Evolutionary conservation across 2,113 vertebrate genomes (phyloP), one percentile per base, ranked within the genome.

Genomic region (Amphiprion ocellaris): DNA sequence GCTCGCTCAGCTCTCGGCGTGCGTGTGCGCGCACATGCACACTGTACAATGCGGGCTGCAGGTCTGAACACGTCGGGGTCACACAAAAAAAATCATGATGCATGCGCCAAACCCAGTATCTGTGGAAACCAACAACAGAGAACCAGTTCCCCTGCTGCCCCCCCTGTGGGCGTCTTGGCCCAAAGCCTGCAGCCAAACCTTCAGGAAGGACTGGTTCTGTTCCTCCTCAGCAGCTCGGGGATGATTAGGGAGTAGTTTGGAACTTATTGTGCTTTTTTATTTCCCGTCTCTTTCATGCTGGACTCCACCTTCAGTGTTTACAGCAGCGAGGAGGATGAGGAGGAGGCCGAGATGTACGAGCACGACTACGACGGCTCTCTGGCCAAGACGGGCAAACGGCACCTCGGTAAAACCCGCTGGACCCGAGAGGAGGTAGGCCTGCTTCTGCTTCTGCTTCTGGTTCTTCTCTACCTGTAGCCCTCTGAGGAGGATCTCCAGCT

Each of bases 121-220:
- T 99, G 96, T 99, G 97, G 98, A 97, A 97, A 99, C 98, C 95
- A 95, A 95, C 96, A 99, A 98, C 97, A 99, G 94, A 92, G 96
- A 97, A 97, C 96, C 96, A 96, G 97, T 99, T 95, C 94, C 33
- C 60, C 60, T 30, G 50, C 47, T 47, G 55, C 69, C 65, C 28
- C 74, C 54, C 83, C 87, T 90, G 81, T 92, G 89, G 88, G 88
- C 90, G 91, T 88, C 87, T 92, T 92, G 90, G 90, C 89, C 79
- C 75, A 68, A 89, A 89, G 94, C 95, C 95, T 93, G 94, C 93
- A 95, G 95, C 96, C 92, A 91, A 94, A 94, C 94, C 94, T 96
- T 95, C 97, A 95, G 95, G 95, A 95, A 96, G 94, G 95, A 95
- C 95, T 94, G 96, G 95, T 96, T 97, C 77, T 92, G 79, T 91